A percentile compares a stretch with the other conserved stretches of the same genome.
Evolutionary conservation across 2,113 vertebrate species (phyloP).

Genomic region (Engraulis encrasicolus): DNA sequence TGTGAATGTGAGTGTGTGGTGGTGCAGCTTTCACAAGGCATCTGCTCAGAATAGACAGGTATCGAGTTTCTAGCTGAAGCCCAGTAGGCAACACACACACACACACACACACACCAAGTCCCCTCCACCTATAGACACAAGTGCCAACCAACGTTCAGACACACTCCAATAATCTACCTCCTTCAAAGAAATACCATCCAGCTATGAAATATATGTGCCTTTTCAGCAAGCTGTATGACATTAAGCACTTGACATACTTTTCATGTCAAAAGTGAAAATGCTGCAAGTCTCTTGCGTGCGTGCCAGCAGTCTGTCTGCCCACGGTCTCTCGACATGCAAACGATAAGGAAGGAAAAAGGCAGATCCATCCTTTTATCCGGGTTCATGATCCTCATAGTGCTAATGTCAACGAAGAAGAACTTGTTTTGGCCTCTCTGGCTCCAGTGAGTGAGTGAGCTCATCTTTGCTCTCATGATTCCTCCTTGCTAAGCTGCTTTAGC

Average conservation of each 20-base stretch:
- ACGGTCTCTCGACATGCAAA: neutral
- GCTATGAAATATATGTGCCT: neutral
- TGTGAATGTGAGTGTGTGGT: slow-evolving; percentile 12
- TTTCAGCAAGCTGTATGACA: neutral
- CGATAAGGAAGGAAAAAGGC: neutral
- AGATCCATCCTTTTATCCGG: neutral
- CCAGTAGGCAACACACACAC: slow-evolving; percentile 19
- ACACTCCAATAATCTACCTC: neutral
- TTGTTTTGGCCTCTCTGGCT: neutral
- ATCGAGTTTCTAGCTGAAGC: slow-evolving; percentile 43
- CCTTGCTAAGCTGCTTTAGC: slow-evolving; percentile 11
- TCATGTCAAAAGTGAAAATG: neutral
- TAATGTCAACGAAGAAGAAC: neutral
- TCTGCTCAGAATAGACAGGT: slow-evolving; percentile 52
- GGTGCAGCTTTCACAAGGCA: slow-evolving; percentile 36
- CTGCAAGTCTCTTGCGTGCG: too few species aligned
- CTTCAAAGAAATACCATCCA: neutral
- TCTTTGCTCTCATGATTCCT: neutral
- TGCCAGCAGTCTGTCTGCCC: too few species aligned
- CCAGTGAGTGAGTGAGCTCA: too few species aligned
- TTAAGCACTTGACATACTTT: neutral
- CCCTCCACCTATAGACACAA: neutral
- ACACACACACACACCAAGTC: neutral
- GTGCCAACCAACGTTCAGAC: neutral
- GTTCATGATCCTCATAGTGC: neutral